phyloP scores from a whole-genome alignment of 1,140 invertebrate species.

The Solenopsis fugax region DNA sequence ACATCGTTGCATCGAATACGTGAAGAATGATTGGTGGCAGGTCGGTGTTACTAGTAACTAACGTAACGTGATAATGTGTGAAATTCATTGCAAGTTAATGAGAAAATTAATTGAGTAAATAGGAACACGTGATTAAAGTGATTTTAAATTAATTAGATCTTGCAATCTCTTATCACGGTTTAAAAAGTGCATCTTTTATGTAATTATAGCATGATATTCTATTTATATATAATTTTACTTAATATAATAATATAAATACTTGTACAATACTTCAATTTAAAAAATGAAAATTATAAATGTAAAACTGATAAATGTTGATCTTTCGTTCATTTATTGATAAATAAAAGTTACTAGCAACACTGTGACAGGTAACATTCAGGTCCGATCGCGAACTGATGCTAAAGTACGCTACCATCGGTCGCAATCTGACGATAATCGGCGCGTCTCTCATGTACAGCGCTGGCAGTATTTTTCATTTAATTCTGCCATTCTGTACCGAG shows the following conservation, averaged over 20 bases:
- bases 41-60: slow-evolving; percentile 29
- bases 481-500: slow-evolving; percentile 33
- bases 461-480: slow-evolving; percentile 53
- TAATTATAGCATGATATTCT: background rate
- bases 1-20: slow-evolving; percentile 62
- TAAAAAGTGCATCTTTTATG: background rate
- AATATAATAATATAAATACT: background rate
- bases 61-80: background rate
- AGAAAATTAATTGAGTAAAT: background rate
- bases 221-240: background rate
- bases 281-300: background rate
- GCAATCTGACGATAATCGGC: slow-evolving; percentile 65
- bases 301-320: background rate
- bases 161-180: background rate
- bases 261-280: background rate
- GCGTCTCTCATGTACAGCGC: slow-evolving; percentile 65
- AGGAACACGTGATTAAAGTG: background rate
- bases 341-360: background rate
- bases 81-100: background rate
- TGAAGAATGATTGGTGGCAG: slow-evolving; percentile 73
- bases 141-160: background rate
- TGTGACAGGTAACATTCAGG: slow-evolving; percentile 43
- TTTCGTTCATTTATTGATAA: background rate
- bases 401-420: slow-evolving; percentile 57
- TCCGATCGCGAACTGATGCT: slow-evolving; percentile 61